These are phyloP conservation scores for Orientallactaga bullata DNA, from an alignment of 2,113 vertebrate genomes.

Conservation along the genomic window DNA sequence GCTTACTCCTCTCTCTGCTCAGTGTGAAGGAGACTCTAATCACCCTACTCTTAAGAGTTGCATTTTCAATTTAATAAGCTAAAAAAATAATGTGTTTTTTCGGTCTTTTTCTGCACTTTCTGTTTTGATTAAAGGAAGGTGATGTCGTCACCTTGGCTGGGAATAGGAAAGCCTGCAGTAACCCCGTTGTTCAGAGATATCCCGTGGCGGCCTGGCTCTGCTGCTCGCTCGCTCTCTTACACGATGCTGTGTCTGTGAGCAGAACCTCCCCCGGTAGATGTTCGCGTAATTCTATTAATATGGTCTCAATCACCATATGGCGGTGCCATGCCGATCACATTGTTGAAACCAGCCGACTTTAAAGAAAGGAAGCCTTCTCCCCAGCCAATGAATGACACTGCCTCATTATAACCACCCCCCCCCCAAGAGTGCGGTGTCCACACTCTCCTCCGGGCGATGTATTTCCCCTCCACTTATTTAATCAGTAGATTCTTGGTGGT, in stretches of 20 bases:
- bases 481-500: conserved; percentile 17
- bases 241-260: background rate
- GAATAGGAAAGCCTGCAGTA: background rate
- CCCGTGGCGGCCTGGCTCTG: background rate
- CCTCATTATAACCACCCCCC: conserved; percentile 10
- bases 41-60: background rate
- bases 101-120: background rate
- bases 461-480: conserved; percentile 38
- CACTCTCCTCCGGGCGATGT: background rate
- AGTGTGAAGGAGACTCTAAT: background rate
- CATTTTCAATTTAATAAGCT: background rate
- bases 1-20: background rate
- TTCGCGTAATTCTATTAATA: conserved; percentile 81
- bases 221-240: background rate
- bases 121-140: background rate
- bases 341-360: background rate
- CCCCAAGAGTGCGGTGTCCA: background rate
- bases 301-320: conserved; percentile 78
- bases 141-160: background rate
- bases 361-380: conserved; percentile 9
- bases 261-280: conserved; percentile 59
- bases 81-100: background rate
- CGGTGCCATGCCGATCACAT: conserved; percentile 47
- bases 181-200: background rate
- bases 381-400: background rate